A percentile compares a stretch with the other conserved stretches of the same genome.
phyloP scores from a whole-genome alignment of 1,140 invertebrate species.

The Brachionus asplanchnoidis region DNA sequence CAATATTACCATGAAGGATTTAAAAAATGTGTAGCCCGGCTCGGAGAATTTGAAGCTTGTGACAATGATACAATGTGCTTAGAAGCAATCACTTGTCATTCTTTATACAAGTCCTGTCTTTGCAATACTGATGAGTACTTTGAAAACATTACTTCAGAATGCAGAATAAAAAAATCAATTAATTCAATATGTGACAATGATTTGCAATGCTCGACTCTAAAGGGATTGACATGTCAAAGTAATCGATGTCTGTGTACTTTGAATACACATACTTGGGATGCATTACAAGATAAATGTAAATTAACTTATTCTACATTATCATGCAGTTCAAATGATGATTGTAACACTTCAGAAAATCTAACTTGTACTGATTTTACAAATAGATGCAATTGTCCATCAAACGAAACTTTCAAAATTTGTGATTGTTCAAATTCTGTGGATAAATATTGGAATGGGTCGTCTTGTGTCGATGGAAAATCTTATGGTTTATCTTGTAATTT shows the following conservation, averaged over 20 bases:
- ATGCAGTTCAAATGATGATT: not conserved
- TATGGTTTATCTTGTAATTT: not conserved
- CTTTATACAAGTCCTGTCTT: too few relatives aligned
- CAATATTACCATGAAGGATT: too few relatives aligned
- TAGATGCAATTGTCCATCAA: not conserved
- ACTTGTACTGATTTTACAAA: not conserved
- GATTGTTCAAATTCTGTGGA: not conserved
- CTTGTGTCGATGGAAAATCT: not conserved
- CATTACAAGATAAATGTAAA: too few relatives aligned
- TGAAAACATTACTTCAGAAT: too few relatives aligned
- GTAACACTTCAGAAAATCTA: not conserved
- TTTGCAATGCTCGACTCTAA: not conserved
- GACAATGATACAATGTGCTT: too few relatives aligned
- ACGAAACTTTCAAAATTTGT: not conserved
- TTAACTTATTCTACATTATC: not conserved
- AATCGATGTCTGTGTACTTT: not conserved
- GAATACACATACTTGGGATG: not conserved
- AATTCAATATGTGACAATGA: not conserved
- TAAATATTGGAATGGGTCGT: too few relatives aligned
- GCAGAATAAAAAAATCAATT: too few relatives aligned
- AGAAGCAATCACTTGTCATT: too few relatives aligned
- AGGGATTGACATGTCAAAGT: not conserved
- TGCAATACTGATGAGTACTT: too few relatives aligned
- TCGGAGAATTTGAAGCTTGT: too few relatives aligned
- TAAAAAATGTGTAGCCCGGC: too few relatives aligned